phyloP scores from a whole-genome alignment of 2,113 vertebrate genomes.

The Lampris megalopsis region DNA sequence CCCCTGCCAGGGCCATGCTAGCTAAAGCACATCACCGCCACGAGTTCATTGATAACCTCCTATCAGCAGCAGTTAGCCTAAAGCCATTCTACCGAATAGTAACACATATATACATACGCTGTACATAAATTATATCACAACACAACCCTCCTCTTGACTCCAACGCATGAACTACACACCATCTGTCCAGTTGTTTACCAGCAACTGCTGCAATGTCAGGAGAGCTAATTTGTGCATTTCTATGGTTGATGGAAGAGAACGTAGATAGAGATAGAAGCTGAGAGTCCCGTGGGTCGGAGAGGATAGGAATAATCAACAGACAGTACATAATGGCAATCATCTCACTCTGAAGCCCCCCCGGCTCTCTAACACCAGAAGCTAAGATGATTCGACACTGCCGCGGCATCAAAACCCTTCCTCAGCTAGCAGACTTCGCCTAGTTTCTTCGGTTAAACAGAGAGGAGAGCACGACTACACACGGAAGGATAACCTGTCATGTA shows the following conservation, averaged over 20 bases:
- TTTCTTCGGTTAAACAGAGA: neutral
- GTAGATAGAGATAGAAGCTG: conserved; percentile 48
- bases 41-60: conserved; percentile 50
- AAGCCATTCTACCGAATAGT: conserved; percentile 16
- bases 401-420: conserved; percentile 24
- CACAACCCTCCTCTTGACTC: neutral
- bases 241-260: conserved; percentile 8
- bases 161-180: neutral
- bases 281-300: conserved; percentile 41
- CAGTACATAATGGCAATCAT: conserved; percentile 50
- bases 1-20: conserved; percentile 37
- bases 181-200: neutral
- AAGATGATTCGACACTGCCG: conserved; percentile 39
- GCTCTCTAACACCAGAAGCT: conserved; percentile 57
- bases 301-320: conserved; percentile 55
- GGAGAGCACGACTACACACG: neutral
- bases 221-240: conserved; percentile 33
- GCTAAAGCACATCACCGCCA: conserved; percentile 61
- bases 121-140: conserved; percentile 12
- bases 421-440: conserved; percentile 5
- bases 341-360: conserved; percentile 39
- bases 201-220: conserved; percentile 21
- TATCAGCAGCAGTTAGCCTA: conserved; percentile 4
- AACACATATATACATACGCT: neutral
- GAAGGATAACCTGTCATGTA: neutral